Percentiles rank a stretch among this genome's conserved stretches.
Evolutionary conservation across 2,888 invertebrate genomes (phyloP).

Genomic region (Andricus quercusramuli): DNA sequence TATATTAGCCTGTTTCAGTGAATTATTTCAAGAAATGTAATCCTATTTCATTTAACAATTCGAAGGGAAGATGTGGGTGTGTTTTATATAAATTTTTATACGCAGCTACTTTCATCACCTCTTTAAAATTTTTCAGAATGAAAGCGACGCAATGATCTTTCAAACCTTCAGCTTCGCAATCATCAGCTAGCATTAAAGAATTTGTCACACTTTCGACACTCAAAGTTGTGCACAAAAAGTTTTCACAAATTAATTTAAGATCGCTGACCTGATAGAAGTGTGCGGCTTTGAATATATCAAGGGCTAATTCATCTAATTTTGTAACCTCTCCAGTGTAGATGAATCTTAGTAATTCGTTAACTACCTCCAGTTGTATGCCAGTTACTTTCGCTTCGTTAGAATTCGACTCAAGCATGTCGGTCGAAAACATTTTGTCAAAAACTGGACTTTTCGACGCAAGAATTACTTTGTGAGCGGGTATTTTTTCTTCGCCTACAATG

Average conservation of each 20-base stretch:
- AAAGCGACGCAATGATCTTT: neutral
- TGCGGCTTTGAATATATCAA: neutral
- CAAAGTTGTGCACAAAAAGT: neutral
- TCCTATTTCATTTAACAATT: neutral
- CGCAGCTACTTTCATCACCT: neutral
- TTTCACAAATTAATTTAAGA: neutral
- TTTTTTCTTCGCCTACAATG: neutral
- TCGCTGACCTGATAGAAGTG: neutral
- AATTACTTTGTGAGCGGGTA: neutral
- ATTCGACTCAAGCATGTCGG: neutral
- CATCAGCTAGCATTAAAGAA: neutral
- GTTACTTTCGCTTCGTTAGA: neutral
- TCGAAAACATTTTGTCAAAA: neutral
- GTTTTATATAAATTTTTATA: neutral
- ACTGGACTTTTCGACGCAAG: neutral
- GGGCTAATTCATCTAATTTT: neutral
- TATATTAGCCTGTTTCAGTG: too few relatives aligned
- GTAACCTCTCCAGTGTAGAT: constrained; percentile 41
- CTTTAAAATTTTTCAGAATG: neutral
- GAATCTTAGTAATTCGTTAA: neutral
- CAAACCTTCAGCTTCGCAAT: neutral
- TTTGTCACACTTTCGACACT: too few relatives aligned
- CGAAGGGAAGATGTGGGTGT: neutral
- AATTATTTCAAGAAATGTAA: neutral
- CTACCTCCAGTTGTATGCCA: neutral